Conservation (phyloP, 2,888 invertebrate species). For the Ophion costatus region DNA sequence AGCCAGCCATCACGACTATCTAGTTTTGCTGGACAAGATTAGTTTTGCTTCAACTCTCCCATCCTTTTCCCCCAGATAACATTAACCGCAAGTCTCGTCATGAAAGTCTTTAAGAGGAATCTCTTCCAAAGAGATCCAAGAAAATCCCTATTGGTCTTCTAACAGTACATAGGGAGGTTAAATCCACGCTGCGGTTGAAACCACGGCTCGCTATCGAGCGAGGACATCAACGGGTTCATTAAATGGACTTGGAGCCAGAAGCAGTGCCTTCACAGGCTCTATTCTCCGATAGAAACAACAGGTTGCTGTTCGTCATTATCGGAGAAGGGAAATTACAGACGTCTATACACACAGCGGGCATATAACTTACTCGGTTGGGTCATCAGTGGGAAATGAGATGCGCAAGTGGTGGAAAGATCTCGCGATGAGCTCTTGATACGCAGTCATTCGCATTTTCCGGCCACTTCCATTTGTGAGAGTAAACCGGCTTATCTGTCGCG, state of each 20-base stretch:
- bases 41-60: too few species aligned
- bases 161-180: not conserved
- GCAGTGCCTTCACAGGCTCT: not conserved
- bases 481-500: conserved; percentile 46
- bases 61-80: not conserved
- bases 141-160: not conserved
- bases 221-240: conserved; percentile 38
- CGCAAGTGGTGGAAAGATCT: conserved; percentile 38
- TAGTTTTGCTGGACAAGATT: too few species aligned
- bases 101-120: not conserved
- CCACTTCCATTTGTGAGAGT: conserved; percentile 50
- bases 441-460: conserved; percentile 29
- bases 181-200: conserved; percentile 31
- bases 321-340: not conserved
- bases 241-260: conserved; percentile 22
- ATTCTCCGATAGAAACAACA: not conserved
- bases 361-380: not conserved
- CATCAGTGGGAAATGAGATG: conserved; percentile 51
- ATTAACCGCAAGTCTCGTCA: not conserved
- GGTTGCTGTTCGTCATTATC: not conserved
- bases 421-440: conserved; percentile 28
- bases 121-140: not conserved
- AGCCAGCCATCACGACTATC: too few species aligned
- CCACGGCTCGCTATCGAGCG: conserved; percentile 31
- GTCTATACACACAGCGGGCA: not conserved